phyloP scores from a whole-genome alignment of 2,888 invertebrate species.

The Papilio demoleus region DNA sequence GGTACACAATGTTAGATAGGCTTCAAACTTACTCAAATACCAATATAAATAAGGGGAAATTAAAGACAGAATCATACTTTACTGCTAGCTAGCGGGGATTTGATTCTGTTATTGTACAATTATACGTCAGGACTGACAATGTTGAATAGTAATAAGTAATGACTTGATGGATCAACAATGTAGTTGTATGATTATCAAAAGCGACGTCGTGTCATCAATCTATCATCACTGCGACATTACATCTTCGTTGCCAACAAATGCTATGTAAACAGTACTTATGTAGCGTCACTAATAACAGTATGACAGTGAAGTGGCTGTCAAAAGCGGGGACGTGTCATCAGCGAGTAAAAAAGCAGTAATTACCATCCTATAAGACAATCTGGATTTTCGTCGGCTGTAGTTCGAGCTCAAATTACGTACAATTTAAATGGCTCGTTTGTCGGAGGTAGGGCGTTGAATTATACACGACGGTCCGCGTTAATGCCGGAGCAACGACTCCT shows the following conservation, averaged over 20 bases:
- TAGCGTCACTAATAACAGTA: slow-evolving; percentile 18
- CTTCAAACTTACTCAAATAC: no score
- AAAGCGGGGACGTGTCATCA: slow-evolving; percentile 25
- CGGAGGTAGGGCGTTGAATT: slow-evolving; percentile 51
- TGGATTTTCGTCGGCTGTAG: slow-evolving; percentile 13
- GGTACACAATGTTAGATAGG: no score
- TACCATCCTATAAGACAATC: slow-evolving; percentile 30
- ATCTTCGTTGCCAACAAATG: neutral
- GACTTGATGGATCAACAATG: neutral
- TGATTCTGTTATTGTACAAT: no score
- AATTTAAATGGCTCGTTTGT: slow-evolving; percentile 43
- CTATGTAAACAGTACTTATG: neutral
- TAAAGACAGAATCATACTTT: no score
- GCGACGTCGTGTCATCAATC: neutral
- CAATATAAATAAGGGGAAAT: neutral
- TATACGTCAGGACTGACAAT: neutral
- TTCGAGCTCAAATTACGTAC: slow-evolving; percentile 35
- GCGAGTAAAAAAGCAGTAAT: slow-evolving; percentile 23
- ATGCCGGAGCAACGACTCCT: slow-evolving; percentile 50
- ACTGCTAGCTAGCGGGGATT: no score
- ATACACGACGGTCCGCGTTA: slow-evolving; percentile 45
- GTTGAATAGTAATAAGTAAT: neutral
- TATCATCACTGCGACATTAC: neutral
- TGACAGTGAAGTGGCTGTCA: slow-evolving; percentile 21
- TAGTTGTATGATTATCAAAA: neutral